phyloP scores from a whole-genome alignment of 2,797 vertebrate species.

The Phataginus tetradactyla region DNA sequence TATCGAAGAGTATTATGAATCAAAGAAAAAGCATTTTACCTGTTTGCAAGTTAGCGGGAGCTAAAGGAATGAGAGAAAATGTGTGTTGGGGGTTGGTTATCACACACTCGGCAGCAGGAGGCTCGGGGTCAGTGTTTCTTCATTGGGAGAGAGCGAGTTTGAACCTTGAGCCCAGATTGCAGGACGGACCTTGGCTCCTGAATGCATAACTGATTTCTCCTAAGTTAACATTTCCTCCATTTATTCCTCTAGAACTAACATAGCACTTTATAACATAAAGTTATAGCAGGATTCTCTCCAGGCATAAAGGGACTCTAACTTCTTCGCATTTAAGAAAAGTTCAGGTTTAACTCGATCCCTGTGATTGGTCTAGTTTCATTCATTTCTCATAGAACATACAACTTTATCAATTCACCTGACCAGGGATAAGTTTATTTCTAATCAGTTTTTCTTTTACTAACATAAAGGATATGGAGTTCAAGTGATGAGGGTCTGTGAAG shows the following conservation, averaged over 20 bases:
- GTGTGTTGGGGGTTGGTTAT: neutral
- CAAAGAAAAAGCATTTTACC: conserved; percentile 31
- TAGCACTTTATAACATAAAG: neutral
- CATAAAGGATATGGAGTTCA: conserved; percentile 13
- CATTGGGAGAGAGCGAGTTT: conserved; percentile 28
- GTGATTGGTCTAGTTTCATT: neutral
- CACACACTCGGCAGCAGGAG: neutral
- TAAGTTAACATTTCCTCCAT: conserved; percentile 22
- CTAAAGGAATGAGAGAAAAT: neutral
- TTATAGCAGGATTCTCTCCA: conserved; percentile 3
- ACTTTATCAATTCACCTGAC: conserved; percentile 23
- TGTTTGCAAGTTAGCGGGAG: neutral
- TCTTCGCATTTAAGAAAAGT: conserved; percentile 24
- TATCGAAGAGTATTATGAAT: conserved; percentile 45
- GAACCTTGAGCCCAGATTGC: conserved; percentile 66
- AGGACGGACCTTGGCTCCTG: conserved; percentile 51
- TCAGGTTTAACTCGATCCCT: neutral
- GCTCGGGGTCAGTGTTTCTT: neutral
- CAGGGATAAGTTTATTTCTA: conserved; percentile 18
- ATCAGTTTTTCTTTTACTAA: conserved; percentile 39
- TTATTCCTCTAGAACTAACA: neutral
- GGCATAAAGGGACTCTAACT: neutral
- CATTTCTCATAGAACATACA: neutral
- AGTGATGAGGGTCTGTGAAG: neutral
- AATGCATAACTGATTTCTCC: conserved; percentile 37